Percentiles rank a stretch among this genome's conserved stretches.
Evolutionary conservation across 1,140 invertebrate genomes (phyloP).

Genomic region (Achroia grisella): DNA sequence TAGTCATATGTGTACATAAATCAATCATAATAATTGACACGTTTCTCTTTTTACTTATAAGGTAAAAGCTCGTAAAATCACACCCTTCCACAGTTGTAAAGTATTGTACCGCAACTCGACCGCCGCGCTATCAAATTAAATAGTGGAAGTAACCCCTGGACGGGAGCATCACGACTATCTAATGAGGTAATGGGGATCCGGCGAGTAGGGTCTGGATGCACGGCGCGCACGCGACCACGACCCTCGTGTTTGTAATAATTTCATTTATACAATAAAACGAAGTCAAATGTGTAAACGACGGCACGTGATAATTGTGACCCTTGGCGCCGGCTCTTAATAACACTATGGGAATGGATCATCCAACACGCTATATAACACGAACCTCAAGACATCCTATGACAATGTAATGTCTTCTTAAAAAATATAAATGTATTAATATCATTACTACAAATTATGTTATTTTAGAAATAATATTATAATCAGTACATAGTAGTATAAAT

Average conservation of each 20-base stretch:
- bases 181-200: constrained; percentile 54
- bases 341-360: not conserved
- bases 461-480: too few species aligned
- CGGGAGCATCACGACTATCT: constrained; percentile 46
- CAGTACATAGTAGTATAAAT: too few species aligned
- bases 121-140: constrained; percentile 59
- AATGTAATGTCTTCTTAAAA: too few species aligned
- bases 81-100: constrained; percentile 40
- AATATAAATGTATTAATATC: too few species aligned
- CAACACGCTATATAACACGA: too few species aligned
- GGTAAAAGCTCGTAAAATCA: constrained; percentile 37
- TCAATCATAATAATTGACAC: too few species aligned
- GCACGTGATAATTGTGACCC: constrained; percentile 46
- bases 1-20: too few species aligned
- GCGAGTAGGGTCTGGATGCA: constrained; percentile 27
- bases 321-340: constrained; percentile 14
- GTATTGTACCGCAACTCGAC: constrained; percentile 27
- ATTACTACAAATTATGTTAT: too few species aligned
- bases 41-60: too few species aligned
- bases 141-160: constrained; percentile 48
- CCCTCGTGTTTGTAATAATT: constrained; percentile 46
- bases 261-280: constrained; percentile 67
- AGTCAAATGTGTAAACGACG: constrained; percentile 58
- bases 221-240: constrained; percentile 38
- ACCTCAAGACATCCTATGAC: too few species aligned